These are phyloP conservation scores for Peromyscus californicus DNA, from an alignment of 2,113 vertebrate species.

Conservation along the genomic window DNA sequence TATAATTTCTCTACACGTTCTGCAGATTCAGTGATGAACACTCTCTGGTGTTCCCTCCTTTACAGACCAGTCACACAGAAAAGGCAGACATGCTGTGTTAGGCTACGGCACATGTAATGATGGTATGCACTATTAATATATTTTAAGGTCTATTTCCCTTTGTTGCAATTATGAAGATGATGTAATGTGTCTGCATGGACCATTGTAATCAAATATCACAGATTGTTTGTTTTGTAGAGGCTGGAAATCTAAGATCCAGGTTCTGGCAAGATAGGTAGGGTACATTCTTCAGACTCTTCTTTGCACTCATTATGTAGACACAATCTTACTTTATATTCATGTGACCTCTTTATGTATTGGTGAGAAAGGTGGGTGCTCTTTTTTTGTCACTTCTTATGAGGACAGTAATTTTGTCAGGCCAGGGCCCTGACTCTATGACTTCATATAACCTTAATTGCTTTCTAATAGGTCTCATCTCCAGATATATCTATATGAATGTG, in stretches of 20 bases:
- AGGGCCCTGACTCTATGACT: neutral
- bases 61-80: neutral
- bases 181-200: neutral
- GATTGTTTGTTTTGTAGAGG: neutral
- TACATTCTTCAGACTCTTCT: neutral
- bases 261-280: neutral
- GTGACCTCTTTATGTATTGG: neutral
- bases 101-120: neutral
- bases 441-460: neutral
- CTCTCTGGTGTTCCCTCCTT: neutral
- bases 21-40: neutral
- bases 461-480: neutral
- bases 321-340: neutral
- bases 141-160: conserved; percentile 1
- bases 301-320: neutral
- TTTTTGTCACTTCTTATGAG: neutral
- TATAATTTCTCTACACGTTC: neutral
- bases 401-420: neutral
- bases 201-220: neutral
- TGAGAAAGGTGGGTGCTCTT: neutral
- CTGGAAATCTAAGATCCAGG: neutral
- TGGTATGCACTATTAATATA: neutral
- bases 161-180: neutral
- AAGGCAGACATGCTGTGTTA: neutral
- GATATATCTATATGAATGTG: neutral